phyloP scores from a whole-genome alignment of 2,888 invertebrate genomes.

The Phaedon cochleariae region DNA sequence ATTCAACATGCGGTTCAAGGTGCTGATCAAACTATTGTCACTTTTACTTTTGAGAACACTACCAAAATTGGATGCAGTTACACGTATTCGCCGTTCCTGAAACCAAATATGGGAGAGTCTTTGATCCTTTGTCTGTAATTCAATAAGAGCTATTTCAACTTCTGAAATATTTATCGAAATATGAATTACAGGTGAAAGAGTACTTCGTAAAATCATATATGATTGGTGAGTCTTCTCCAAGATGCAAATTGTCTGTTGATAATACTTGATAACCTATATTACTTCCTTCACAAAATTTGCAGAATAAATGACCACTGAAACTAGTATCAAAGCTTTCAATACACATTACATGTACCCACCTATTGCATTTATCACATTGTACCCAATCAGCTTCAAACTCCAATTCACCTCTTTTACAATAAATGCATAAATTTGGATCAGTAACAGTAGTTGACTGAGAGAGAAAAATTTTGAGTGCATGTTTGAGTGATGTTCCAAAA shows the following conservation, averaged over 20 bases:
- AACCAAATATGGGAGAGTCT: constrained; percentile 3
- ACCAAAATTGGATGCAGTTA: too few relatives aligned
- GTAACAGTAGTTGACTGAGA: too few relatives aligned
- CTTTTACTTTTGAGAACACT: neutral
- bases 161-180: neutral
- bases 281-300: constrained; percentile 13
- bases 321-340: neutral
- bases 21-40: neutral
- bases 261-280: too few relatives aligned
- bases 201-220: too few relatives aligned
- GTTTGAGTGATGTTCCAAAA: constrained; percentile 4
- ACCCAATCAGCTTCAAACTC: too few relatives aligned
- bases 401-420: constrained; percentile 15
- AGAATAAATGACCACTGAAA: constrained; percentile 3
- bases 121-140: neutral
- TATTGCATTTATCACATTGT: too few relatives aligned
- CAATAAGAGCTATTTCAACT: neutral
- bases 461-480: neutral
- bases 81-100: too few relatives aligned
- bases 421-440: too few relatives aligned
- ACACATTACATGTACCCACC: too few relatives aligned
- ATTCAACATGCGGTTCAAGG: too few relatives aligned
- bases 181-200: neutral
- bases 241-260: too few relatives aligned
- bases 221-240: too few relatives aligned